These are phyloP conservation scores for Mormyrus hasselquistii DNA, from an alignment of 2,797 vertebrate species.

Conservation along the genomic window DNA sequence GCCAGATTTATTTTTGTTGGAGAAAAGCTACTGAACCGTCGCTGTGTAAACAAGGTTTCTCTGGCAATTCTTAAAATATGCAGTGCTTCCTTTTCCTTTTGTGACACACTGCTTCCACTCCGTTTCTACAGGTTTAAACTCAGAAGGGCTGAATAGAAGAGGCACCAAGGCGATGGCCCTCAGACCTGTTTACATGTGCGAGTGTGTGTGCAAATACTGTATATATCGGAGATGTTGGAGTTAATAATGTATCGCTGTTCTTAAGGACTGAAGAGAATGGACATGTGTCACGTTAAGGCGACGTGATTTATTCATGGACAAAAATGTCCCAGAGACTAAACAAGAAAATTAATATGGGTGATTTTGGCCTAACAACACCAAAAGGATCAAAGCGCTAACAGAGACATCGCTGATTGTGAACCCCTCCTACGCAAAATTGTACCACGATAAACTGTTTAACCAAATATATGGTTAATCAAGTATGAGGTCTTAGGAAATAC, in stretches of 20 bases:
- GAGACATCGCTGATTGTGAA: background rate
- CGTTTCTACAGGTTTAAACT: slow-evolving; percentile 59
- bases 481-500: background rate
- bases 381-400: background rate
- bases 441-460: background rate
- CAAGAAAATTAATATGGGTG: background rate
- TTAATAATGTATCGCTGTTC: slow-evolving; percentile 83
- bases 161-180: slow-evolving; percentile 70
- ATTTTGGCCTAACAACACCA: slow-evolving; percentile 58
- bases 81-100: background rate
- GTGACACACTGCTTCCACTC: background rate
- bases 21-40: background rate
- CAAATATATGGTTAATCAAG: background rate
- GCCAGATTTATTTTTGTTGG: background rate
- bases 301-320: background rate
- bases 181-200: slow-evolving; percentile 92
- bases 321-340: background rate
- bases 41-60: background rate
- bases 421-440: background rate
- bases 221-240: slow-evolving; percentile 64
- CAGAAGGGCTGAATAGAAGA: slow-evolving; percentile 45
- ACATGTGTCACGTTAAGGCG: slow-evolving; percentile 60
- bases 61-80: background rate
- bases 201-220: slow-evolving; percentile 45
- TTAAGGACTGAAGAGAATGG: slow-evolving; percentile 79